Base-by-base conservation (phyloP, 2,113 vertebrate genomes). In the Dascyllus trimaculatus region DNA sequence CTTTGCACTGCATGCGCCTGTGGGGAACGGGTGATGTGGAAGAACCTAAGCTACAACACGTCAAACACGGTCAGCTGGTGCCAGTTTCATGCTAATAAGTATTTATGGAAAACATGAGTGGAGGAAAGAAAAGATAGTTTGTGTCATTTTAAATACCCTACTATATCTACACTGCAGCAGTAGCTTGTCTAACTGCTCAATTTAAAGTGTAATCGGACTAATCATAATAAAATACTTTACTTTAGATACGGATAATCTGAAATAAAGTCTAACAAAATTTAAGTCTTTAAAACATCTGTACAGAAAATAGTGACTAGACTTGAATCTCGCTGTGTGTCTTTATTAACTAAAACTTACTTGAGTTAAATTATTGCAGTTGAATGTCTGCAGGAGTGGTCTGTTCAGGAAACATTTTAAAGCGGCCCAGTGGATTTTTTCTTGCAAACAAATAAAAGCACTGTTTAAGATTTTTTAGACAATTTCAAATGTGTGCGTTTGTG, bases 131-230 rank as follows among this genome's bases (percentile, higher is more conserved):
- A 54, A 7, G 19, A 49, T 7, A 17, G 1, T 14, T 3, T 26
- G 26, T 8, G 24, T 26, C 65, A 32, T 51, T 57, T 57, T 57
- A 71, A 26, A 65, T 52, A 76, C 38, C 63, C 60, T 80, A 65
- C 40, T 71, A 40, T 72, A 45, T 84, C 65, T 85, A 66, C 25
- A 59, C 68, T 38, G 25, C 75, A 51, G 25, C 25, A 29, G 10
- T 1, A 2, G 2, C 52, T 24, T 26, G 14, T 70, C 25, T 46
- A 5, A 32, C 56, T 71, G 14, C 26, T 51, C 43, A 35, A 25
- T 57, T 45, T 57, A 63, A 64, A 75, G n/a, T n/a, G 19, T 40
- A 61, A 74, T 57, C 51, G 22, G 59, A 24, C 52, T 54, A 49
- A 32, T 26, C n/a, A 25, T 57, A 17, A 48, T 72, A 61, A 82